These are phyloP conservation scores for Elephantulus edwardii DNA, from an alignment of 2,113 vertebrate species.

Conservation along the genomic window DNA sequence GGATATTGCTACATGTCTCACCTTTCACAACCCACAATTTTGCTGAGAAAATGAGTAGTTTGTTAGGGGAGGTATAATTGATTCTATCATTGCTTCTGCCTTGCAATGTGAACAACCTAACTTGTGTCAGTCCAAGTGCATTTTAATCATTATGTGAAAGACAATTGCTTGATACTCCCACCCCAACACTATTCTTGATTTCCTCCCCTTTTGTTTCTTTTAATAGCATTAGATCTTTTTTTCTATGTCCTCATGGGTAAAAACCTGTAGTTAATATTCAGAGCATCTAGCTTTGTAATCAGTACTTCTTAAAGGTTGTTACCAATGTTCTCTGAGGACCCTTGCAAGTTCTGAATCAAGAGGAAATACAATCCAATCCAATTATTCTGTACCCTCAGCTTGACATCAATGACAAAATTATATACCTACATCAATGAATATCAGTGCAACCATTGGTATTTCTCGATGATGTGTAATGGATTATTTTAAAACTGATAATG, in stretches of 20 bases:
- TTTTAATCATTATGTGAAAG: constrained; percentile 78
- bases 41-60: constrained; percentile 49
- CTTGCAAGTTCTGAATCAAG: constrained; percentile 84
- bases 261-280: constrained; percentile 86
- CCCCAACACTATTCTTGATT: constrained; percentile 4
- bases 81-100: constrained; percentile 55
- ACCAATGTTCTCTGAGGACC: constrained; percentile 83
- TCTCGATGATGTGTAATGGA: neutral
- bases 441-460: neutral
- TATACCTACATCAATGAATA: constrained; percentile 28
- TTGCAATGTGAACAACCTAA: constrained; percentile 67
- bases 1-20: neutral
- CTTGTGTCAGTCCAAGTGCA: constrained; percentile 69
- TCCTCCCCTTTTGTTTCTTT: constrained; percentile 73
- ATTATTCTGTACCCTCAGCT: constrained; percentile 66
- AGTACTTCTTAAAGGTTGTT: constrained; percentile 87
- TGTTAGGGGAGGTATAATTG: constrained; percentile 47
- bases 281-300: constrained; percentile 84
- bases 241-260: constrained; percentile 55
- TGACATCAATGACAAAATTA: constrained; percentile 78
- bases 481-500: constrained; percentile 37
- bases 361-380: constrained; percentile 74
- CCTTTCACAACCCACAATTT: neutral
- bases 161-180: constrained; percentile 47
- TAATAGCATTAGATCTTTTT: constrained; percentile 72